Conservation (phyloP, 2,797 vertebrate genomes). For the Spheniscus humboldti region DNA sequence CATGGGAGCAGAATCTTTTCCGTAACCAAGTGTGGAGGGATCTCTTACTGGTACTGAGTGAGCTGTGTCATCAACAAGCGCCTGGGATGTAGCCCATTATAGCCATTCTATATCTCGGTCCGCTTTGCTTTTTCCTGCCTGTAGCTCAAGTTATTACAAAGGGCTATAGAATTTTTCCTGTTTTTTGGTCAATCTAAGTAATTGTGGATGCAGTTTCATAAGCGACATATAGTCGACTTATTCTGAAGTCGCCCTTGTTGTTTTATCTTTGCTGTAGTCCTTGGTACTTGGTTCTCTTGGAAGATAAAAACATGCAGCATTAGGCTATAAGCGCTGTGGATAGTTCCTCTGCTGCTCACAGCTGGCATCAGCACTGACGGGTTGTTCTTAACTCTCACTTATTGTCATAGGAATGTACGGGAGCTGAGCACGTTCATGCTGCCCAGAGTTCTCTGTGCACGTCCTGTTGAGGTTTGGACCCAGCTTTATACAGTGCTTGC, state of each 20-base stretch:
- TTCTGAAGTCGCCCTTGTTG: not conserved
- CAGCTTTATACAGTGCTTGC: not conserved
- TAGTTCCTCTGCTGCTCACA: not conserved
- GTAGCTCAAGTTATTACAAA: not conserved
- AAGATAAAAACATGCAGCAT: not conserved
- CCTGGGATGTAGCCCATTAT: not conserved
- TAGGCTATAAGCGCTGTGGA: not conserved
- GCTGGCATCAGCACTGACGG: not conserved
- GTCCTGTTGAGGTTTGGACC: not conserved
- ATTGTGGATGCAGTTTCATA: not conserved
- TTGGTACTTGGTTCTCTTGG: not conserved
- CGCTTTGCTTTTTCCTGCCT: not conserved
- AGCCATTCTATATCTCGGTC: not conserved
- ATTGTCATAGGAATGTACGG: not conserved
- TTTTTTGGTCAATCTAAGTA: not conserved
- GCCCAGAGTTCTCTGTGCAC: accelerated
- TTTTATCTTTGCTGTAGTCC: not conserved
- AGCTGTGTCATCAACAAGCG: not conserved
- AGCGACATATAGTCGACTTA: accelerated
- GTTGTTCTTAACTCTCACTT: not conserved
- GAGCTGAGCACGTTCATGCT: not conserved
- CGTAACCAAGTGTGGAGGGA: not conserved
- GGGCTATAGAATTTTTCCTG: not conserved
- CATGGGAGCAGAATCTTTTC: not conserved
- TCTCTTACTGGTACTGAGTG: not conserved